phyloP scores from a whole-genome alignment of 2,888 invertebrate genomes.

The Diplazon laetatorius region DNA sequence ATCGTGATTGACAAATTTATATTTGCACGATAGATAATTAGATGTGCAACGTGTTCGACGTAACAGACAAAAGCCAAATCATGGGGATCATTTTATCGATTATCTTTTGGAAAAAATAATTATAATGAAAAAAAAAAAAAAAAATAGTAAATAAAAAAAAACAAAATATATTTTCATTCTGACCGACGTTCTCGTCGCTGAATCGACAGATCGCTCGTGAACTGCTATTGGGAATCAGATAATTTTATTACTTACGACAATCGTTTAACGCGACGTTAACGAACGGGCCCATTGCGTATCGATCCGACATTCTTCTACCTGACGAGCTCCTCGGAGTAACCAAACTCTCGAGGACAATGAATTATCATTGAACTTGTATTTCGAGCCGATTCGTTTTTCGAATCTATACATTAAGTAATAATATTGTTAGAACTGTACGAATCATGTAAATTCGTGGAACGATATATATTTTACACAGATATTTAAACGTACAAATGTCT shows the following conservation, averaged over 20 bases:
- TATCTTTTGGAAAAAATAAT: conserved; percentile 4
- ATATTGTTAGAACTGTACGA: conserved; percentile 39
- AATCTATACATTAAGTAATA: conserved; percentile 36
- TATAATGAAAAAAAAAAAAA: neutral
- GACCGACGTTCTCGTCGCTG: neutral
- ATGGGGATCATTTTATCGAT: conserved; percentile 25
- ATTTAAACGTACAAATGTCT: conserved; percentile 66
- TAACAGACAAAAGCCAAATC: conserved; percentile 27
- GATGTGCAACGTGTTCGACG: conserved; percentile 28
- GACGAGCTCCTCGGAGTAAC: conserved; percentile 37
- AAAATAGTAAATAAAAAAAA: neutral
- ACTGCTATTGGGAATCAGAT: conserved; percentile 24
- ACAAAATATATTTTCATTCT: neutral
- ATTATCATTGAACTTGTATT: conserved; percentile 56
- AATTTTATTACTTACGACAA: conserved; percentile 40
- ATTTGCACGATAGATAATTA: conserved; percentile 1
- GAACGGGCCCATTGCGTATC: conserved; percentile 17
- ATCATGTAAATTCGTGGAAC: conserved; percentile 54
- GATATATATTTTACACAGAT: conserved; percentile 66
- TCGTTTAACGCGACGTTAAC: conserved; percentile 16
- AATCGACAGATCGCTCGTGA: conserved; percentile 20
- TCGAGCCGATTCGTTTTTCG: conserved; percentile 46
- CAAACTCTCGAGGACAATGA: conserved; percentile 60
- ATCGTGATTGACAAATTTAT: conserved; percentile 9
- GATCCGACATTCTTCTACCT: conserved; percentile 49